Conservation (phyloP, 2,888 invertebrate species). For the Harmothoe impar region DNA sequence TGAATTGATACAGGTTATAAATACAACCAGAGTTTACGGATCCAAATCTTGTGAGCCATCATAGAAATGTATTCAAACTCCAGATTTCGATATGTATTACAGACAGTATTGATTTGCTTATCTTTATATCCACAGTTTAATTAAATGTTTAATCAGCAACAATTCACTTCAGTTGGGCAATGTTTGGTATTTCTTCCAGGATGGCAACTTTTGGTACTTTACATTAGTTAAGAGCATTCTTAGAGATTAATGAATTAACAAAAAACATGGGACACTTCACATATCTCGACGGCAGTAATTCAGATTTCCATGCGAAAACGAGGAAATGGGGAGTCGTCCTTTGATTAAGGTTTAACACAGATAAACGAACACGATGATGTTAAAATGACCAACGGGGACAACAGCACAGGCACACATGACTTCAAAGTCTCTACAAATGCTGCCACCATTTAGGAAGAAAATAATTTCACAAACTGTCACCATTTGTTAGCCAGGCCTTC, state of each 20-base stretch:
- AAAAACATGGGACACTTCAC: background rate
- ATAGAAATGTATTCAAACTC: background rate
- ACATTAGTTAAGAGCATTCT: too few species aligned
- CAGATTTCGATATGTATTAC: too few species aligned
- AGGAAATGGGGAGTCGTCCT: background rate
- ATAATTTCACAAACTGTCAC: background rate
- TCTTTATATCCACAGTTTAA: too few species aligned
- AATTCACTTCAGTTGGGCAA: too few species aligned
- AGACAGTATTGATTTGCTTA: too few species aligned
- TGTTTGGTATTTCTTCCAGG: too few species aligned
- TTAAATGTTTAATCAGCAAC: too few species aligned
- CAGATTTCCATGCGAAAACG: background rate
- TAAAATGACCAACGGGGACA: conserved; percentile 29
- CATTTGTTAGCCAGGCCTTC: background rate
- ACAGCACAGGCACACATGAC: conserved; percentile 40
- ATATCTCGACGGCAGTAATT: background rate
- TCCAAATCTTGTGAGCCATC: background rate
- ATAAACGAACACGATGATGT: background rate
- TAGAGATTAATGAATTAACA: background rate
- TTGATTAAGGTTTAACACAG: background rate
- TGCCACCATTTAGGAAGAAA: conserved; percentile 25
- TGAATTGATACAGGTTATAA: background rate
- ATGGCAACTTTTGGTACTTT: too few species aligned
- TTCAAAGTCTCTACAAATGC: conserved; percentile 11
- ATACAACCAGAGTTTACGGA: background rate